Evolutionary conservation across 2,113 vertebrate species (phyloP).

Genomic region (Litocranius walleri): DNA sequence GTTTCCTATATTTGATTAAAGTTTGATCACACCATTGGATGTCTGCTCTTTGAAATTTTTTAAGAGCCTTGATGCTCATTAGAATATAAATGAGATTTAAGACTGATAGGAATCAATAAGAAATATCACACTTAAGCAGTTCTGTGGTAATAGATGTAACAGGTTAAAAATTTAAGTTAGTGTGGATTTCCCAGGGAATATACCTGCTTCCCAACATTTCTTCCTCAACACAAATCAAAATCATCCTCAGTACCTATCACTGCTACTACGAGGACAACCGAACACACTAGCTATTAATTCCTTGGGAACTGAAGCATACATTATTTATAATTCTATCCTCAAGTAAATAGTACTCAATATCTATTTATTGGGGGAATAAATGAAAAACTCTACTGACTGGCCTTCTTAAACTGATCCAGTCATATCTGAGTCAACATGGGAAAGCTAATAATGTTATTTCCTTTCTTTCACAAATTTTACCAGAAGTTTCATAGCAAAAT

Average conservation of each 20-base stretch:
- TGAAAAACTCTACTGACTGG: conserved; percentile 12
- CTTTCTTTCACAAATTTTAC: not conserved
- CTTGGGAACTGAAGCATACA: not conserved
- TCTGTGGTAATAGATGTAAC: not conserved
- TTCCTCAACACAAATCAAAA: not conserved
- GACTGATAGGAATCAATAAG: not conserved
- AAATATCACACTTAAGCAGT: not conserved
- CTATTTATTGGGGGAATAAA: not conserved
- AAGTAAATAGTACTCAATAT: not conserved
- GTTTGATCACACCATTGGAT: not conserved
- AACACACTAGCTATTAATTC: not conserved
- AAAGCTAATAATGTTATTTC: conserved; percentile 6
- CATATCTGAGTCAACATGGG: not conserved
- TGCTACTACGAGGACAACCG: not conserved
- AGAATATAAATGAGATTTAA: not conserved
- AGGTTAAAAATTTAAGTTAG: not conserved
- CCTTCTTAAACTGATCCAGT: not conserved
- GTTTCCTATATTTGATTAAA: not conserved
- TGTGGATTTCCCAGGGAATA: not conserved
- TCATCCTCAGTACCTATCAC: not conserved
- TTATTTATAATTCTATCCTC: not conserved
- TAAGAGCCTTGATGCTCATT: not conserved
- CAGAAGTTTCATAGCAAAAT: not conserved
- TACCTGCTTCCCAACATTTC: not conserved
- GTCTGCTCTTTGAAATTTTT: not conserved